Base-by-base conservation (phyloP, 2,797 vertebrate species). In the Periparus ater region DNA sequence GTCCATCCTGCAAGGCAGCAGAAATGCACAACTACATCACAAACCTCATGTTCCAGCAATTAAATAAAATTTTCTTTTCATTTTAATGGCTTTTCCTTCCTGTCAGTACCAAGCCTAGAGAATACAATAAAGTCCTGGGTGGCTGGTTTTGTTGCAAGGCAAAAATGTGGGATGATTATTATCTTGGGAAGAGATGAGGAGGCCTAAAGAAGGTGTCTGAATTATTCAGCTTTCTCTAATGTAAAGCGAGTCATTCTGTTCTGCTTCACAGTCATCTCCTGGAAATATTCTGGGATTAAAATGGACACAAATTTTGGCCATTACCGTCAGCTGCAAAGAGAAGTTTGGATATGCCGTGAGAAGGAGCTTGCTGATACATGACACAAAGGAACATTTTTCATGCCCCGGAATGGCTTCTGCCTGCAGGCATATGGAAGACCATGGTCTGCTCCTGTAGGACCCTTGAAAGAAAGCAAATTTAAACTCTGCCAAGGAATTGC, bases 101-200 rank as follows among this genome's bases (percentile, higher is more conserved):
- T 87, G 78, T 81, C 88, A 57, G 38, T 45, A 55, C 2, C 3
- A 87, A 91, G 57, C 53, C 53, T 40, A 40, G 50, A 19, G 44
- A 91, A 87, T 73, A 63, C 0, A 13, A 30, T 58, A 27, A 82
- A 89, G 32, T 68, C 81, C 61, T 83, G 58, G 23, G 75, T 83
- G 81, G 53, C 78, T 89, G 88, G 21, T 82, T 93, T 92, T 80
- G n/a, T 75, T 61, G 36, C 71, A 87, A 85, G 47, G 34, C 61
- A 80, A 58, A 93, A 93, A 95, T 68, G 81, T 89, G 72, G 85
- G 68, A 79, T 36, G 51, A 30, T 87, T 88, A 80, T 95, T 92
- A 62, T 29, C 81, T 77, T 58, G 68, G 65, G 70, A 92, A 89
- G 58, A 85, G 54, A 95, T 65, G 86, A 85, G 71, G 60, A 91